These are phyloP conservation scores for Xiphophorus couchianus DNA, from an alignment of 2,113 vertebrate species.

Conservation along the genomic window DNA sequence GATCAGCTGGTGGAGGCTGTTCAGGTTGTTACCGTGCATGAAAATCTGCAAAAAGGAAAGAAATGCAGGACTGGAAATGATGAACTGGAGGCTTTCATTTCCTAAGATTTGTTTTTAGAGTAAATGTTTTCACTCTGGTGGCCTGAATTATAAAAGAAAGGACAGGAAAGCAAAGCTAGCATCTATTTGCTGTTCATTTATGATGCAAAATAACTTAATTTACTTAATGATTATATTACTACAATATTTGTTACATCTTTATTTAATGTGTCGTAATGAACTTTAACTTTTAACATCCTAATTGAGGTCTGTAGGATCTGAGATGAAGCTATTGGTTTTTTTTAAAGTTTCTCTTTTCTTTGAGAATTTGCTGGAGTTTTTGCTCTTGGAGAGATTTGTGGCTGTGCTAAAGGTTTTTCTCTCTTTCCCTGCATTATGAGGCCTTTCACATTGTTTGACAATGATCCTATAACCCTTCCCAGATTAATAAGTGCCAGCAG, in stretches of 20 bases:
- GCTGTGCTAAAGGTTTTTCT: neutral
- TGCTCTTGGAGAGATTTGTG: neutral
- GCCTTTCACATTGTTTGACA: too few species aligned
- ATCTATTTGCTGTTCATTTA: too few species aligned
- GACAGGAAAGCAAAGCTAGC: too few species aligned
- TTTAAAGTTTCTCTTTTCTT: neutral
- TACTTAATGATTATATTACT: too few species aligned
- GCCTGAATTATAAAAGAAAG: too few species aligned
- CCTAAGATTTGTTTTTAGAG: too few species aligned
- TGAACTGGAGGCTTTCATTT: neutral
- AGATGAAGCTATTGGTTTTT: neutral
- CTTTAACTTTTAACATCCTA: neutral
- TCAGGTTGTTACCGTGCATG: constrained; percentile 98
- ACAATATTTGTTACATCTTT: neutral
- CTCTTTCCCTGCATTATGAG: too few species aligned
- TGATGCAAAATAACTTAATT: too few species aligned
- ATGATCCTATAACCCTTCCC: too few species aligned
- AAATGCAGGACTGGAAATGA: neutral
- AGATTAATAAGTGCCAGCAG: too few species aligned
- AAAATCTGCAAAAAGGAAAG: constrained; percentile 87
- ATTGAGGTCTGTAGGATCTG: neutral
- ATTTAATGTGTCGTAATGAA: neutral
- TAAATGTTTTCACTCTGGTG: too few species aligned
- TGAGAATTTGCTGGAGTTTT: neutral
- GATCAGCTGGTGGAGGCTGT: constrained; percentile 96